Percentiles rank a stretch among this genome's conserved stretches.
These are phyloP conservation scores for Celastrina argiolus DNA, from an alignment of 2,888 invertebrate genomes.

Conservation along the genomic window DNA sequence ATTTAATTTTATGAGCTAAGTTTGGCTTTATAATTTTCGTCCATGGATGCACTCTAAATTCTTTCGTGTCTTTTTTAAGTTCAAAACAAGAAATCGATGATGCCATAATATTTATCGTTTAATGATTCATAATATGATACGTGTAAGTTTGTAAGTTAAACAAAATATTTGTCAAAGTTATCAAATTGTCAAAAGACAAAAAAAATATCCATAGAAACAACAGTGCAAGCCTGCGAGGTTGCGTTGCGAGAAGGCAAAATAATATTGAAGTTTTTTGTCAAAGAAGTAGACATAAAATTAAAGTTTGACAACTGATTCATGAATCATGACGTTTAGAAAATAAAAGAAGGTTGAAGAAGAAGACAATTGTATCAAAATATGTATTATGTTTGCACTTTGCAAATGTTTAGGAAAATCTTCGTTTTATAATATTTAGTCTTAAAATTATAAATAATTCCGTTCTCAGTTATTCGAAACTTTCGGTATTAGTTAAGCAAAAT, in stretches of 20 bases:
- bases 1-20: slow-evolving; percentile 44
- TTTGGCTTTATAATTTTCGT: slow-evolving; percentile 48
- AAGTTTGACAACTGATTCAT: background rate
- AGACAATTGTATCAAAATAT: background rate
- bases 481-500: background rate
- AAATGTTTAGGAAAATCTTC: background rate
- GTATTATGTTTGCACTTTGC: background rate
- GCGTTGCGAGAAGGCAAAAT: too few relatives aligned
- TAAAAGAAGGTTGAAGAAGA: background rate
- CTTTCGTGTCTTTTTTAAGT: slow-evolving; percentile 26
- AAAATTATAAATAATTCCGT: too few relatives aligned
- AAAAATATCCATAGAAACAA: too few relatives aligned
- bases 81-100: background rate
- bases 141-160: too few relatives aligned
- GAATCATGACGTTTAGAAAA: background rate
- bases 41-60: slow-evolving; percentile 55
- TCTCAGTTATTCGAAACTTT: background rate
- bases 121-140: too few relatives aligned
- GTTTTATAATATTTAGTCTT: too few relatives aligned
- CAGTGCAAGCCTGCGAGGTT: too few relatives aligned
- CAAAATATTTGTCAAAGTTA: background rate
- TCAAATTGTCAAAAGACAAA: too few relatives aligned
- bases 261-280: too few relatives aligned
- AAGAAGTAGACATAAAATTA: slow-evolving; percentile 39
- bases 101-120: background rate